Conservation (phyloP, 2,113 vertebrate genomes). For the Gavia stellata region DNA sequence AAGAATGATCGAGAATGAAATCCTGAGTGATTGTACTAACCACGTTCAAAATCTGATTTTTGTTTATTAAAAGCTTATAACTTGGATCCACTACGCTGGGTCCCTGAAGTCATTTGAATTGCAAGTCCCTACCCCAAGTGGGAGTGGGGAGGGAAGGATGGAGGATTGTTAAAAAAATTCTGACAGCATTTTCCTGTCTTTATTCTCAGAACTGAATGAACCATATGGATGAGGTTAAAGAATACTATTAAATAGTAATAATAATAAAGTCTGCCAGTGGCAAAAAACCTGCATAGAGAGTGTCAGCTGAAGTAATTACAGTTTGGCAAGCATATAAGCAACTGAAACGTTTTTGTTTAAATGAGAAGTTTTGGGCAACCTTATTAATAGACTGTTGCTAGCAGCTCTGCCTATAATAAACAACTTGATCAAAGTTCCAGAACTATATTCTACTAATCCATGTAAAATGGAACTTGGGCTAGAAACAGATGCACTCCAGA, state of each 20-base stretch:
- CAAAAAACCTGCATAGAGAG: neutral
- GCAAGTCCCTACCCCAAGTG: neutral
- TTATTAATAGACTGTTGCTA: conserved; percentile 34
- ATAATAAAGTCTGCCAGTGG: neutral
- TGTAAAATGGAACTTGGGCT: conserved; percentile 30
- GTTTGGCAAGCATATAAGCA: conserved; percentile 10
- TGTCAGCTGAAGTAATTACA: neutral
- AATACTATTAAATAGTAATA: conserved; percentile 16
- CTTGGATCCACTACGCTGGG: neutral
- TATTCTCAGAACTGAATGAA: neutral
- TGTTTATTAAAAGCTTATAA: neutral
- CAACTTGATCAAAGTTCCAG: conserved; percentile 48
- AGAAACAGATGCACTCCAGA: conserved; percentile 51
- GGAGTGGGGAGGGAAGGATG: neutral
- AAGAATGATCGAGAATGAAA: neutral
- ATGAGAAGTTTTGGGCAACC: neutral
- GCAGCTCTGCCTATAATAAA: conserved; percentile 33
- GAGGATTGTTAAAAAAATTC: neutral
- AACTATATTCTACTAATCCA: conserved; percentile 20
- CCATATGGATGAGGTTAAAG: conserved; percentile 17
- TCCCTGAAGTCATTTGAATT: neutral
- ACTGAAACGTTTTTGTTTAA: neutral
- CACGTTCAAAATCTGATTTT: neutral
- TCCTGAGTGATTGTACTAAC: neutral
- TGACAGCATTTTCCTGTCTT: neutral